Percentiles rank a stretch among this genome's conserved stretches.
phyloP scores from a whole-genome alignment of 2,888 invertebrate genomes.

The Caenorhabditis sinica region DNA sequence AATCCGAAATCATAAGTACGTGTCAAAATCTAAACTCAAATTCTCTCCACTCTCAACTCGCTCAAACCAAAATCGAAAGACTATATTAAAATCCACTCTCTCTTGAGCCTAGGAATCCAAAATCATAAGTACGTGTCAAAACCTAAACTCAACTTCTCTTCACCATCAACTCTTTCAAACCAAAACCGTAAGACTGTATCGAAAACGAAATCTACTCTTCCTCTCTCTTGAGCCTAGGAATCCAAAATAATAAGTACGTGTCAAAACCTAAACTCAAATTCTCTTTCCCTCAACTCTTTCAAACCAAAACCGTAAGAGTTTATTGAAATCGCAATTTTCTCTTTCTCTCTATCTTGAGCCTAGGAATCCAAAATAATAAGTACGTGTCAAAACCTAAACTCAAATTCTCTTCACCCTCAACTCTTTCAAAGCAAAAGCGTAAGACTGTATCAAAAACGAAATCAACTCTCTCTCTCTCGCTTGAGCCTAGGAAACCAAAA shows the following conservation, averaged over 20 bases:
- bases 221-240: too few relatives aligned
- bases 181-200: not conserved
- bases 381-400: too few relatives aligned
- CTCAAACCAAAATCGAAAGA: not conserved
- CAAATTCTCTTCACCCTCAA: too few relatives aligned
- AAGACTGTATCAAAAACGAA: not conserved
- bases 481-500: not conserved
- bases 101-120: not conserved
- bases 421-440: too few relatives aligned
- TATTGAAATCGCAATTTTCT: too few relatives aligned
- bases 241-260: too few relatives aligned
- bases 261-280: too few relatives aligned
- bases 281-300: too few relatives aligned
- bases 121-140: not conserved
- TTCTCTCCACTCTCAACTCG: not conserved
- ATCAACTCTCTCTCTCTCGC: not conserved
- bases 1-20: not conserved
- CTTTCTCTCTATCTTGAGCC: too few relatives aligned
- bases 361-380: too few relatives aligned
- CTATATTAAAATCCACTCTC: not conserved
- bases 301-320: too few relatives aligned
- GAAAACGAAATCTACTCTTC: too few relatives aligned
- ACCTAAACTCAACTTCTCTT: constrained; percentile 21
- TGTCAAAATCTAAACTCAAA: not conserved
- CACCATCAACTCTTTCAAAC: not conserved